Base-by-base conservation (phyloP, 2,888 invertebrate species). In the Stenurella melanura region DNA sequence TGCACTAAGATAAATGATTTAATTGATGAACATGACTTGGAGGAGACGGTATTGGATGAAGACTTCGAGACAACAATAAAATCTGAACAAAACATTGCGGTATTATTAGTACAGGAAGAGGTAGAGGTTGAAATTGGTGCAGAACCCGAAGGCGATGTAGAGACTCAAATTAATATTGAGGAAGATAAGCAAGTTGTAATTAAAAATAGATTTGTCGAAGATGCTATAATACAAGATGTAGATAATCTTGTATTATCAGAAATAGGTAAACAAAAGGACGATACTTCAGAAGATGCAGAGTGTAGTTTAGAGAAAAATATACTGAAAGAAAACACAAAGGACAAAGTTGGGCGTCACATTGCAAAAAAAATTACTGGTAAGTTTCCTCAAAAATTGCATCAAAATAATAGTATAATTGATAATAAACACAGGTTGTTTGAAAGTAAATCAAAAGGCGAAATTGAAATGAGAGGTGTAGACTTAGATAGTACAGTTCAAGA, bases 271-370 rank as follows among this genome's bases (percentile, higher is more conserved):
- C 50, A 6, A 42, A 42, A 42, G 12, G 15, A 42, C 11, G 12
- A 42, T 4, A 50, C 50, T 50, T n/a, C 6, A 4, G n/a, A n/a
- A n/a, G 50, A 50, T n/a, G n/a, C n/a, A 17, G 50, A 50, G 1
- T 50, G n/a, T n/a, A 50, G 4, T n/a, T 1, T 7, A 12, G 50
- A 50, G 6, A 50, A 50, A 50, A 50, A 15, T n/a, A 58, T 21
- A 11, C 4, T 18, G 6, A 58, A 58, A 58, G 58, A 58, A 10
- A 19, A 19, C 21, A 12, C 19, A 21, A 58, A 58, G 7, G 58
- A 58, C 15, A 58, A 58, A 58, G 58, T 58, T 58, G 58, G 58
- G 11, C 58, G 58, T 9, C 58, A 58, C 15, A 58, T 58, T 58
- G 19, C 58, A 18, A 58, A 58, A 7, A 58, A 58, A 58, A 58